Base-by-base conservation (phyloP, 2,113 vertebrate species). In the Egretta garzetta region DNA sequence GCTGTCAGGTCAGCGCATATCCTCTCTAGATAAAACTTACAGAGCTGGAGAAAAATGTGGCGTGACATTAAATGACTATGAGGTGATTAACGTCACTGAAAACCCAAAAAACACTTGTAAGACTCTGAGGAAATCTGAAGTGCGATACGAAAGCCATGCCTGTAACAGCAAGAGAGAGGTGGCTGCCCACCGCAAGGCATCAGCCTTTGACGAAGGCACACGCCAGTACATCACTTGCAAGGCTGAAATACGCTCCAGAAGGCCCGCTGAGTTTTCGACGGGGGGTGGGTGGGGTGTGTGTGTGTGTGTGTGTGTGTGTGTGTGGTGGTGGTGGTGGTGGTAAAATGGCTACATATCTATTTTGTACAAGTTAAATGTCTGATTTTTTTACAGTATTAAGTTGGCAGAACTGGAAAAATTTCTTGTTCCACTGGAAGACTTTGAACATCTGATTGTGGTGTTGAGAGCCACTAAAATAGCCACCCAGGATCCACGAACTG, bases 1-100 rank as follows among this genome's bases (percentile, higher is more conserved):
- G 22, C 14, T 85, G 18, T 88, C 76, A 86, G 94, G 82, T 86
- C 91, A 91, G 70, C 12, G 39, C 55, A 88, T 33, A 92, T 41
- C 37, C 49, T 94, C 81, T 97, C 93, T 83, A 90, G 96, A 77
- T 66, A 91, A 92, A 94, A 94, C 55, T 87, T 95, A 77, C 1
- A 81, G 52, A 89, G 37, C 56, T 68, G 49, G 74, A 94, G 77
- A 88, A 97, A 96, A 95, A 95, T 41, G 67, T 85, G 55, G 33
- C 4, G 10, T 83, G 92, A 85, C 82, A 74, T 93, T 88, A 94
- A 97, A 94, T 84, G 90, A 66, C 72, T 86, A 50, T 86, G 84
- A 92, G 64, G 79, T 96, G 94, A 97, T 97, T 97, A 97, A 95
- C 85, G 94, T 67, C 62, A 79, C 53, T 88, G 70, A 90, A 80